Evolutionary conservation across 2,888 invertebrate genomes (phyloP), one percentile per base, ranked within the genome.

Genomic region (Hoplodrina blanda): DNA sequence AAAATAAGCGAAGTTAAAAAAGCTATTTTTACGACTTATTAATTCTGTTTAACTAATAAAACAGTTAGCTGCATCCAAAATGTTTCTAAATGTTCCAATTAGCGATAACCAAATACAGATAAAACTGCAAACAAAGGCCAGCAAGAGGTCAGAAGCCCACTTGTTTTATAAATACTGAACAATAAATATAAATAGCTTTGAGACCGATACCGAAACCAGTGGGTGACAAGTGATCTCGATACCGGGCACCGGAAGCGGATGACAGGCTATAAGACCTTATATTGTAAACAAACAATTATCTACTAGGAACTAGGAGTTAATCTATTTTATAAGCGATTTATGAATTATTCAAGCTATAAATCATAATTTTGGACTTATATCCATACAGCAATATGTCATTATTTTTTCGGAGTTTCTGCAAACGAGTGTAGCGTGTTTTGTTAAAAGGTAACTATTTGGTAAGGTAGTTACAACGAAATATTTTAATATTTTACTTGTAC

Each of bases 261-360:
- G 66, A 63, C 78, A 84, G 83, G 85, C 79, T 82, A 78, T 66
- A 57, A 69, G 61, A 60, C 78, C 80, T 73, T 75, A 71, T 70
- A 61, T 78, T 74, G 76, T 67, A 82, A 86, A 80, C 71, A 76
- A 79, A 82, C 57, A 73, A 70, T 73, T 69, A 84, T 69, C 55
- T 19, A 74, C 68, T 84, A 88, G 89, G 89, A 91, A 91, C 86
- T 83, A 74, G 54, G 15, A 65, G 62, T 69, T 67, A 75, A 85
- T 85, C 76, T 67, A 78, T 74, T 54, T 84, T 86, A 73, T 85
- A 84, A 73, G 69, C 68, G n/a, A 63, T 61, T 37, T 68, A 85
- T 87, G 79, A 87, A 87, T 89, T 84, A 88, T 88, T 87, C 78
- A 87, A 74, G 8, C 19, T 41, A 76, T 66, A n/a, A 33, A 20